phyloP scores from a whole-genome alignment of 2,888 invertebrate species.

The Tryphoninae sp. region DNA sequence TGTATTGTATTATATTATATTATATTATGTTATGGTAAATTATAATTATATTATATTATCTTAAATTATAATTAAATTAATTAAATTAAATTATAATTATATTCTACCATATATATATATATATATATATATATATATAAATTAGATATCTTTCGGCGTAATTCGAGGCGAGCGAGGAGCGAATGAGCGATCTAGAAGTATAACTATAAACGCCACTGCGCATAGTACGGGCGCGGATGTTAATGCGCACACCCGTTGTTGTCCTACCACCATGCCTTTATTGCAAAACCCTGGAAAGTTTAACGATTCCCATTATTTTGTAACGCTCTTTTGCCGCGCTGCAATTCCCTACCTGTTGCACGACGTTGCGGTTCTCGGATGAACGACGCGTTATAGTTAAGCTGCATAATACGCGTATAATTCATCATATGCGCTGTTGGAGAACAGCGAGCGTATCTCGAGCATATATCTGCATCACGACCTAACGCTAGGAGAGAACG shows the following conservation, averaged over 20 bases:
- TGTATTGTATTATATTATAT: no score
- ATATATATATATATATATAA: not conserved
- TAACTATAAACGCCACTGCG: constrained; percentile 30
- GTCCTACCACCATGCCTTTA: constrained; percentile 60
- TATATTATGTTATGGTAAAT: no score
- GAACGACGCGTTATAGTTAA: constrained; percentile 17
- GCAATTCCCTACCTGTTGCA: constrained; percentile 41
- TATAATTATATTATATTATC: no score
- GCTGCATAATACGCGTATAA: constrained; percentile 6
- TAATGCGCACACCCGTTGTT: constrained; percentile 65
- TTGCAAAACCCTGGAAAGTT: constrained; percentile 76
- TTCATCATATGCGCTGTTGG: not conserved
- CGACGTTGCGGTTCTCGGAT: constrained; percentile 4
- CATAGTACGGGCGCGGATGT: constrained; percentile 60
- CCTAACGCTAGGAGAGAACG: not conserved
- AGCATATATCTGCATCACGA: not conserved
- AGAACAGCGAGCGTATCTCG: not conserved
- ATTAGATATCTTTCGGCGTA: not conserved
- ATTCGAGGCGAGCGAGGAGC: not conserved
- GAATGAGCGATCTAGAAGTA: constrained; percentile 27
- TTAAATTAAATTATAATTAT: no score
- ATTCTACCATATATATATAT: not conserved
- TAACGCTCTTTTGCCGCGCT: constrained; percentile 68
- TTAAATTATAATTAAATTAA: no score
- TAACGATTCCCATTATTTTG: constrained; percentile 76